A percentile compares a stretch with the other conserved stretches of the same genome.
Conservation (phyloP, 1,140 invertebrate species). For the Zaprionus nigranus region DNA sequence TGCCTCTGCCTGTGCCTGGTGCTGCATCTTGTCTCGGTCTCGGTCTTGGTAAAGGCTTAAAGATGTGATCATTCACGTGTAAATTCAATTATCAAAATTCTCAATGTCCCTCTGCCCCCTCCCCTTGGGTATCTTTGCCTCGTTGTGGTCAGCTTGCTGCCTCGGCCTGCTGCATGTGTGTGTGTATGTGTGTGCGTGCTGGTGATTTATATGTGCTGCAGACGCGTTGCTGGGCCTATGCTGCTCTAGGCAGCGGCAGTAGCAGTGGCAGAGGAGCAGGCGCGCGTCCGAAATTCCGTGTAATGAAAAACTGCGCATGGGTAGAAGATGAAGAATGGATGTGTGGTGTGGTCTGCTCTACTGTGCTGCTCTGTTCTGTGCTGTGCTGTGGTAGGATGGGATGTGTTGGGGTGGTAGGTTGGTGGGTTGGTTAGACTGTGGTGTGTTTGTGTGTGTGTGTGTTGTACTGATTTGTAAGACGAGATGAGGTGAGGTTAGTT, state of each 20-base stretch:
- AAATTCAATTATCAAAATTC: constrained; percentile 82
- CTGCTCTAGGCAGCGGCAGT: background rate
- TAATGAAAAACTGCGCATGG: constrained; percentile 50
- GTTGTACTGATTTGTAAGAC: background rate
- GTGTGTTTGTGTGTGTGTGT: background rate
- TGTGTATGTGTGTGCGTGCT: constrained; percentile 5
- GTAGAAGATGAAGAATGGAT: constrained; percentile 16
- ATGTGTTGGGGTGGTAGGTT: background rate
- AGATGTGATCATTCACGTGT: constrained; percentile 82
- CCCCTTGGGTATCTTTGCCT: background rate
- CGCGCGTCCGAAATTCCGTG: constrained; percentile 49
- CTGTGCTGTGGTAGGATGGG: background rate
- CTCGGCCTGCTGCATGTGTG: background rate
- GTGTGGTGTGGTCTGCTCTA: background rate
- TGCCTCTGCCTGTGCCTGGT: background rate
- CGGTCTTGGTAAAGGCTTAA: constrained; percentile 59
- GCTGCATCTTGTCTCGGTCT: background rate
- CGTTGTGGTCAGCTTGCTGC: constrained; percentile 34
- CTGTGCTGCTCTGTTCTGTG: too few relatives aligned
- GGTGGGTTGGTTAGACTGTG: constrained; percentile 1
- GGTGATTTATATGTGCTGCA: constrained; percentile 57
- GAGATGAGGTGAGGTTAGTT: background rate
- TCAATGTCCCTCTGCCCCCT: constrained; percentile 36
- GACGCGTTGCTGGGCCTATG: constrained; percentile 16
- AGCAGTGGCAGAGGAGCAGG: constrained; percentile 29